These are phyloP conservation scores for Synergus japonicus DNA, from an alignment of 2,888 invertebrate species.

Conservation along the genomic window DNA sequence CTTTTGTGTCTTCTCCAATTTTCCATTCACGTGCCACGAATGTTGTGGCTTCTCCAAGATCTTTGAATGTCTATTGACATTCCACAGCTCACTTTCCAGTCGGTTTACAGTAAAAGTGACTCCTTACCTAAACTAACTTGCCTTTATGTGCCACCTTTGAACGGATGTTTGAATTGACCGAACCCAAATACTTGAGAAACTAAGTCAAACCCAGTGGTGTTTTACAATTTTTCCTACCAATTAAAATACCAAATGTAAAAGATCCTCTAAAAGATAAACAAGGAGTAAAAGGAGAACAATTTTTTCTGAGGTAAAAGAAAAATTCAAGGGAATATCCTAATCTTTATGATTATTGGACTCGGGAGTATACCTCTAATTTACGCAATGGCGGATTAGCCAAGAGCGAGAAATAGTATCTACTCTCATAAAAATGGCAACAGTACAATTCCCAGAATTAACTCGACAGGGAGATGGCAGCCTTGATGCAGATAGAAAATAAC, in stretches of 20 bases:
- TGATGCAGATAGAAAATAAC: conserved; percentile 1
- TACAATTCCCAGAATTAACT: conserved; percentile 65
- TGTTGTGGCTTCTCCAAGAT: not conserved
- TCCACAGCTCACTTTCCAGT: conserved; percentile 26
- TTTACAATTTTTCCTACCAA: no score
- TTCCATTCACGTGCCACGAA: conserved; percentile 4
- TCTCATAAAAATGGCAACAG: conserved; percentile 65
- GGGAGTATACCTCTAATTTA: conserved; percentile 72
- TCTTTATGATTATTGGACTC: conserved; percentile 51
- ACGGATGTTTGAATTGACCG: not conserved
- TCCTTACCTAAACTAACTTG: conserved; percentile 26
- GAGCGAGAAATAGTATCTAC: conserved; percentile 57
- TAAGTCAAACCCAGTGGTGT: not conserved
- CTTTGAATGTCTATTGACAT: conserved; percentile 23
- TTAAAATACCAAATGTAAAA: no score
- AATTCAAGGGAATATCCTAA: not conserved
- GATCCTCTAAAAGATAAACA: no score
- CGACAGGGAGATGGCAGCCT: conserved; percentile 25
- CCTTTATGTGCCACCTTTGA: conserved; percentile 2
- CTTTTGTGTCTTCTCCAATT: conserved; percentile 4
- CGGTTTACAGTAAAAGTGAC: conserved; percentile 21
- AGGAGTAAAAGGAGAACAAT: no score
- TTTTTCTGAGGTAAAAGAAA: not conserved
- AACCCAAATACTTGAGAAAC: not conserved
- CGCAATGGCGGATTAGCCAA: conserved; percentile 69